A percentile compares a stretch with the other conserved stretches of the same genome.
These are phyloP conservation scores for Hartigia nigra DNA, from an alignment of 2,888 invertebrate species.

Conservation along the genomic window DNA sequence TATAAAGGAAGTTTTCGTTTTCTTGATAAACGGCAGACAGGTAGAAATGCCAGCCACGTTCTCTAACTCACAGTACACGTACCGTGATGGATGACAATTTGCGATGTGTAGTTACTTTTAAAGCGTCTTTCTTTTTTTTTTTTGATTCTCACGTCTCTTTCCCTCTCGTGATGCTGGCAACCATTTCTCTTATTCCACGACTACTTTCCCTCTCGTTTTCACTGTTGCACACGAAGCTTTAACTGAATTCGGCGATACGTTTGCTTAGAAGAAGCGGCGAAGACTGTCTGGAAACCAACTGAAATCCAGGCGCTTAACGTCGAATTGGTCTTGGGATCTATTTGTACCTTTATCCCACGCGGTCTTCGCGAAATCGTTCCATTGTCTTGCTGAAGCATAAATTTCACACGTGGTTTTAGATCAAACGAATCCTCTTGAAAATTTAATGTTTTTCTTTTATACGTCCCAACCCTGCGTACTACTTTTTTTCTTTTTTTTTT, in stretches of 20 bases:
- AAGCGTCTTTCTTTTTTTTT: neutral
- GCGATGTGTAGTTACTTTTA: neutral
- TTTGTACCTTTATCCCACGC: neutral
- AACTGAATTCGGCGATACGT: neutral
- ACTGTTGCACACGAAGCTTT: neutral
- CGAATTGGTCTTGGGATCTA: neutral
- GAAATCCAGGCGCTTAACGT: neutral
- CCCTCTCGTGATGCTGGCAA: neutral
- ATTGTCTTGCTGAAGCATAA: neutral
- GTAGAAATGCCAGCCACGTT: neutral
- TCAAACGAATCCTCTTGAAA: neutral
- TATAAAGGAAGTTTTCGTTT: neutral
- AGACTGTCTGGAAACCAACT: neutral
- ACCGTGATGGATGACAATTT: neutral
- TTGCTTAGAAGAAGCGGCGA: neutral
- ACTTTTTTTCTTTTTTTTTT: too few relatives aligned
- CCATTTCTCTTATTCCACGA: neutral
- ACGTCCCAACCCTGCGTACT: neutral
- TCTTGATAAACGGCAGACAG: neutral
- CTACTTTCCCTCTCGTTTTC: neutral
- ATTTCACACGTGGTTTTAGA: neutral
- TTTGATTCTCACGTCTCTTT: neutral
- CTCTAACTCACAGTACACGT: neutral
- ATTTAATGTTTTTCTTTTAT: neutral
- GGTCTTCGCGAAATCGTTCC: neutral